These are phyloP conservation scores for Sebastes fasciatus DNA, from an alignment of 2,113 vertebrate species.

Conservation along the genomic window DNA sequence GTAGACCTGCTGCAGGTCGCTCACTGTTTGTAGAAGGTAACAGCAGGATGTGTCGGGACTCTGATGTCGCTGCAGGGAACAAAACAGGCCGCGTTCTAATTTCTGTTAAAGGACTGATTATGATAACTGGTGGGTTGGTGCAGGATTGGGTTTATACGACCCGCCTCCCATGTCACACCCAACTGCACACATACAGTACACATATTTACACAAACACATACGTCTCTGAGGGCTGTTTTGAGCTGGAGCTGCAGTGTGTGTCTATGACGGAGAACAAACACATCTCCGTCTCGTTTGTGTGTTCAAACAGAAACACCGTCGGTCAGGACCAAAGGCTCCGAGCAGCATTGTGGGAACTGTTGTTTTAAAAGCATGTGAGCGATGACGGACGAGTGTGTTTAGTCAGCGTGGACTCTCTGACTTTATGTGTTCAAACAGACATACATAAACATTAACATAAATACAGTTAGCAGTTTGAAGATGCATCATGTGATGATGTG, in stretches of 20 bases:
- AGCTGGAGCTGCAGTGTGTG: slow-evolving; percentile 22
- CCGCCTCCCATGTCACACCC: slow-evolving; percentile 3
- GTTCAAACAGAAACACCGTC: slow-evolving; percentile 18
- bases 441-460: too few relatives aligned
- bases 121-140: background rate
- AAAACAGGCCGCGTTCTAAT: background rate
- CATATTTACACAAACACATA: slow-evolving; percentile 52
- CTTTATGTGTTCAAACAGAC: background rate
- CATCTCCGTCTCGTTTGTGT: background rate
- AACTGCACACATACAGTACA: slow-evolving; percentile 26
- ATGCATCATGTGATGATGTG: background rate
- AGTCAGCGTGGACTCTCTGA: background rate
- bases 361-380: slow-evolving; percentile 10
- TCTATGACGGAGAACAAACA: slow-evolving; percentile 31
- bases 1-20: background rate
- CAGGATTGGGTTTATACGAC: background rate
- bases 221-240: slow-evolving; percentile 5
- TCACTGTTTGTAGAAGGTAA: slow-evolving; percentile 14
- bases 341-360: slow-evolving; percentile 43
- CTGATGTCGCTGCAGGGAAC: background rate
- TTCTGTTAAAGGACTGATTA: slow-evolving; percentile 14
- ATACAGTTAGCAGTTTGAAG: too few relatives aligned
- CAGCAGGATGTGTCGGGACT: background rate
- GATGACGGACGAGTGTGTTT: background rate
- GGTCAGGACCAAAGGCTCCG: slow-evolving; percentile 12